Evolutionary conservation across 2,888 invertebrate genomes (phyloP), one percentile per base, ranked within the genome.

Genomic region (Drosophila nigricruria): DNA sequence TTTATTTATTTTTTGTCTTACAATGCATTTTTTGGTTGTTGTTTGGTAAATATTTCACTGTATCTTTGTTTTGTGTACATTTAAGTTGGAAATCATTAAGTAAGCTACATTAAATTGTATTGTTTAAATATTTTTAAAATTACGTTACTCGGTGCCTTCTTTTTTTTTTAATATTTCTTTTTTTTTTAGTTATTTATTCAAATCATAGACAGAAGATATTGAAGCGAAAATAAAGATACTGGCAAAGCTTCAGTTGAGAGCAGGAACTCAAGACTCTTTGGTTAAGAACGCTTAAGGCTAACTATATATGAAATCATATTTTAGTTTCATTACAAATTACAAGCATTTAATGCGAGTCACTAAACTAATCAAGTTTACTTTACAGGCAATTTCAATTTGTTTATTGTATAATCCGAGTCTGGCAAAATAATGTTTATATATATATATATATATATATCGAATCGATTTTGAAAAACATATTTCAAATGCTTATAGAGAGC

Each of bases 61-160:
- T 77, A 59, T 73, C 27, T 43, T 56, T 53, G 36, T 73, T 70
- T 70, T 70, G 82, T 84, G 79, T 87, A 83, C 87, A 83, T 85
- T 85, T 71, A 79, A 85, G 79, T 88, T 88, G 36, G 81, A 88
- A 88, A 86, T 88, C 76, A 82, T 82, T 85, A 82, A 70, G 85
- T 87, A 88, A 86, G 88, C 86, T 88, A 86, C 86, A 76, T 88
- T 82, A 70, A 86, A 72, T 79, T 69, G 69, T 77, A 53, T 53
- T 53, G 38, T 38, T 53, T 80, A 68, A 68, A 52, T 78, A 79
- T 71, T 77, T 67, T 77, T 68, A 79, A 76, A 79, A 74, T 79
- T 76, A 79, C 69, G 36, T 79, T 79, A 69, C 62, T 79, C 79
- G 78, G 76, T 79, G 78, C 79, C 70, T 36, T 57, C 59, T 18